Conservation (phyloP, 2,797 vertebrate species). For the Ctenochaetus hawaiiensis region DNA sequence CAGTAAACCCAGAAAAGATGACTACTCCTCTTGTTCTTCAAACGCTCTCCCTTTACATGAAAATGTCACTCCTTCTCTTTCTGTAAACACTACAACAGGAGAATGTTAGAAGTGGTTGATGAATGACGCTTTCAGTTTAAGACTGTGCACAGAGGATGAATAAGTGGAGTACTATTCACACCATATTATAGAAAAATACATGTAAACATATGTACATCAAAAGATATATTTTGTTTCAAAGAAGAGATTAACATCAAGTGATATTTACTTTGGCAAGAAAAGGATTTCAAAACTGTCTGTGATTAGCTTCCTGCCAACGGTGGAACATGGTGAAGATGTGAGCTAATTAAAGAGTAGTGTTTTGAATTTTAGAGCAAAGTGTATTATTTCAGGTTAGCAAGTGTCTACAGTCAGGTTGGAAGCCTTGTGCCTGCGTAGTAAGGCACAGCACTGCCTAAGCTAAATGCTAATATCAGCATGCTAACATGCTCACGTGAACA, state of each 20-base stretch:
- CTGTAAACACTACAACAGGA: background rate
- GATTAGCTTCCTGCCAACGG: background rate
- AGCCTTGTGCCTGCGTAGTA: background rate
- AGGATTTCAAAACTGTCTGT: background rate
- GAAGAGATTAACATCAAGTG: background rate
- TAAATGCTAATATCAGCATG: background rate
- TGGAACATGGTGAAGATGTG: background rate
- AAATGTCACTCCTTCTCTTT: slow-evolving; percentile 1
- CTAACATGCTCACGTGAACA: background rate
- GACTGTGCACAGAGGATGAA: background rate
- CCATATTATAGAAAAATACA: background rate
- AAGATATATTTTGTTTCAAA: too few relatives aligned
- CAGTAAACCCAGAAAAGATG: slow-evolving; percentile 20
- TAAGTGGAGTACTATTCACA: background rate
- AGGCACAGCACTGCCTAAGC: too few relatives aligned
- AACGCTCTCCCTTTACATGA: background rate
- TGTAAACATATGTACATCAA: too few relatives aligned
- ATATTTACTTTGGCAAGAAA: background rate
- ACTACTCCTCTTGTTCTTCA: slow-evolving; percentile 7
- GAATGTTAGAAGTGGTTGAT: background rate
- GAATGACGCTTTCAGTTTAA: background rate
- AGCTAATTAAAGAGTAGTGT: background rate
- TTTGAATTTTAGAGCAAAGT: background rate
- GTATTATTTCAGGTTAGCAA: too few relatives aligned
- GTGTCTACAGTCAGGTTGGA: background rate